Conservation (phyloP, 64 coral and sea anemone species). For the Hydrozoanthus tunicans region DNA sequence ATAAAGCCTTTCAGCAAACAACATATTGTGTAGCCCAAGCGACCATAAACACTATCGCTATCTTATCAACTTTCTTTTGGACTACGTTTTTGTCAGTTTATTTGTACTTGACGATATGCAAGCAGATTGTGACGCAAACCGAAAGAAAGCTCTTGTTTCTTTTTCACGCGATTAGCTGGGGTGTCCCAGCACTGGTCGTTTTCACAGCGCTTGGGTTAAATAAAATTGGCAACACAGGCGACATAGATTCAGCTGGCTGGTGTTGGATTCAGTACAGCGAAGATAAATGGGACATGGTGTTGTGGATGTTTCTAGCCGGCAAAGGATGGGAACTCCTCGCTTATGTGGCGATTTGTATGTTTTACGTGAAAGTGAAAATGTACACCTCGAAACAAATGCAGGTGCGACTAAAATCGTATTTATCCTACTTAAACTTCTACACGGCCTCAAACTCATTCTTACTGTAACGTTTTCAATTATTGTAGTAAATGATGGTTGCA, state of each 20-base stretch:
- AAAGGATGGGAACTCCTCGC: conserved; percentile 69
- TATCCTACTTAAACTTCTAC: not conserved
- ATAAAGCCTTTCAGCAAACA: not conserved
- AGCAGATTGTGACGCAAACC: not conserved
- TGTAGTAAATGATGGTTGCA: too few species aligned
- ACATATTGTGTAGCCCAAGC: not conserved
- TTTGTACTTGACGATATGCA: conserved; percentile 24
- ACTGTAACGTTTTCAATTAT: not conserved
- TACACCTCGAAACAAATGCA: conserved; percentile 13
- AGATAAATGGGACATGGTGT: not conserved
- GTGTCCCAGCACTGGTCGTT: not conserved
- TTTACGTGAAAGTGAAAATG: conserved; percentile 59
- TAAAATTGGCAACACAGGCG: not conserved
- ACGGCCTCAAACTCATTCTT: not conserved
- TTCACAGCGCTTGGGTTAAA: not conserved
- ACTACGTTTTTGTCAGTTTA: conserved; percentile 6
- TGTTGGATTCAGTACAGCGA: too few species aligned
- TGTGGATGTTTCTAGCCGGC: conserved; percentile 68
- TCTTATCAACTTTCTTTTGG: conserved; percentile 31
- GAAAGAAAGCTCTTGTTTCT: not conserved
- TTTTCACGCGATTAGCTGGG: not conserved
- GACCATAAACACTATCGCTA: conserved; percentile 9
- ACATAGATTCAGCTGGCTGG: too few species aligned
- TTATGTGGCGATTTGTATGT: conserved; percentile 44
- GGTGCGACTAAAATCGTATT: conserved; percentile 1